Evolutionary conservation across 1,140 invertebrate species (phyloP).

Genomic region (Chymomyza costata): DNA sequence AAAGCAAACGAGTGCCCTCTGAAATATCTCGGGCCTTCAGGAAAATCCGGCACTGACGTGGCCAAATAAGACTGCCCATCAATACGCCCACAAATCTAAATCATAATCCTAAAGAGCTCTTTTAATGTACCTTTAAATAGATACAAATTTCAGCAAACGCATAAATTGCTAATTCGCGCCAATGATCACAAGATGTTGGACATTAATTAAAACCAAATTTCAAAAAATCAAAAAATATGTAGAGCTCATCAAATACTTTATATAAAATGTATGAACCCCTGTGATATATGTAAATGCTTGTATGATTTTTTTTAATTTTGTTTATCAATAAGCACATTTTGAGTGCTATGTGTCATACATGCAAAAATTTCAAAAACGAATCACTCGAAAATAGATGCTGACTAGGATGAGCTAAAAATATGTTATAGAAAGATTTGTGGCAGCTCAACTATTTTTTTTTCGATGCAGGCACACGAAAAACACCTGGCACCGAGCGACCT

Average conservation of each 20-base stretch:
- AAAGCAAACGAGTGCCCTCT: too few relatives aligned
- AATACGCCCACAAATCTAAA: constrained; percentile 4
- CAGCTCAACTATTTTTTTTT: constrained; percentile 1
- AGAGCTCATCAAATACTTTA: constrained; percentile 32
- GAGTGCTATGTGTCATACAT: constrained; percentile 59
- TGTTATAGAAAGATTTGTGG: constrained; percentile 6
- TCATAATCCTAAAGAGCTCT: constrained; percentile 14
- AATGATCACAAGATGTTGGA: constrained; percentile 38
- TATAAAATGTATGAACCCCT: too few relatives aligned
- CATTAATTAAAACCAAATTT: constrained; percentile 53
- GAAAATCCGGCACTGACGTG: too few relatives aligned
- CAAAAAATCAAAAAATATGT: constrained; percentile 32
- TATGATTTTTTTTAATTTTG: constrained; percentile 21
- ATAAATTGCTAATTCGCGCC: constrained; percentile 59
- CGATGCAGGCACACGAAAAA: constrained; percentile 38
- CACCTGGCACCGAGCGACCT: constrained; percentile 44
- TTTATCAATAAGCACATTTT: constrained; percentile 37
- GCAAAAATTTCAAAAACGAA: constrained; percentile 60
- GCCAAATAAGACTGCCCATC: too few relatives aligned
- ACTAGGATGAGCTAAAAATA: constrained; percentile 61
- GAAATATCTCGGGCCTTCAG: too few relatives aligned
- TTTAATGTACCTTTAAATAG: constrained; percentile 36
- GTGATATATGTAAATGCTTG: too few relatives aligned
- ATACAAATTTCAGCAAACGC: constrained; percentile 38
- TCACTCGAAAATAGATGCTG: constrained; percentile 58